phyloP scores from a whole-genome alignment of 2,797 vertebrate species.

The Danio kyathit region DNA sequence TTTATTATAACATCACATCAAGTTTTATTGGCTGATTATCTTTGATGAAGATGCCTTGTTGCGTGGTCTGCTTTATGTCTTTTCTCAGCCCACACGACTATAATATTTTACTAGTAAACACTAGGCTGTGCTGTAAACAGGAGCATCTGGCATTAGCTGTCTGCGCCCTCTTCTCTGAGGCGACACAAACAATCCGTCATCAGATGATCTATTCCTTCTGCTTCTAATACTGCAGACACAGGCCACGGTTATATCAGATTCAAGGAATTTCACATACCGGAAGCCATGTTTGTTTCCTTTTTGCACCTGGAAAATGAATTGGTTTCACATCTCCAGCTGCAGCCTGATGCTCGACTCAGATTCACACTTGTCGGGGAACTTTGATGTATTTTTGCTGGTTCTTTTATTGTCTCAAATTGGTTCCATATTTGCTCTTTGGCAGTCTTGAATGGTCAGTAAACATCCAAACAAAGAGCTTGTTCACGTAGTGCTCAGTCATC shows the following conservation, averaged over 20 bases:
- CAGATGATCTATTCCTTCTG: neutral
- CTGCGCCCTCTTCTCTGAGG: neutral
- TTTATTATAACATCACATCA: neutral
- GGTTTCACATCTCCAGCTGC: neutral
- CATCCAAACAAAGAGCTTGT: conserved; percentile 22
- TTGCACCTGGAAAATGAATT: neutral
- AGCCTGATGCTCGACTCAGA: neutral
- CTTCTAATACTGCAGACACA: neutral
- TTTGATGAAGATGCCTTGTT: neutral
- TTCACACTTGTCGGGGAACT: neutral
- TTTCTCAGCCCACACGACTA: neutral
- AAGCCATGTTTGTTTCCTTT: neutral
- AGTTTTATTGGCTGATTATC: neutral
- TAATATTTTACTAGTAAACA: conserved; percentile 20
- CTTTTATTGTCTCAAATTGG: neutral
- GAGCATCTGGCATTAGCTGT: neutral
- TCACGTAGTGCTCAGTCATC: conserved; percentile 4
- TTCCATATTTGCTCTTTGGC: conserved; percentile 20
- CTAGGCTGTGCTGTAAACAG: neutral
- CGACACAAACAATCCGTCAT: neutral
- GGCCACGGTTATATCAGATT: neutral
- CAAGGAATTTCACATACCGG: neutral
- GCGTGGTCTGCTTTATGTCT: neutral
- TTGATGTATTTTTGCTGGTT: neutral
- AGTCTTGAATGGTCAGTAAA: conserved; percentile 18